Base-by-base conservation (phyloP, 2,888 invertebrate genomes). In the Imbricaverruca yamaguchii region DNA sequence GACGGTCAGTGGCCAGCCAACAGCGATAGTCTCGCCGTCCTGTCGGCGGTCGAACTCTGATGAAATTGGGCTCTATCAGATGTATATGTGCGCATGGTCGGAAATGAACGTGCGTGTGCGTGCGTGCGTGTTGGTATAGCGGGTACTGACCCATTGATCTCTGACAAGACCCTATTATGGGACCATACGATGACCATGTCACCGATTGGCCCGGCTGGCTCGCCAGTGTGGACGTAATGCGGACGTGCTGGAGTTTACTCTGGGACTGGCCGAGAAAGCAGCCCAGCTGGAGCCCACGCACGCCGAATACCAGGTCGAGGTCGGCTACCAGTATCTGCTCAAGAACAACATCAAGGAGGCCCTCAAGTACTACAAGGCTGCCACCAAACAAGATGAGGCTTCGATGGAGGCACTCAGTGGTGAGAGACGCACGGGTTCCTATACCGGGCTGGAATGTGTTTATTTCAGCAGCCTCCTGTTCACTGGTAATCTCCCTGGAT, bases 331-430 rank as follows among this genome's bases (percentile, higher is more conserved):
- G 85, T 91, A 92, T 84, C 88, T 94, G 57, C 87, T 95, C 80
- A 90, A 92, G 86, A 91, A 91, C 0, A 93, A 93, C 85, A 88
- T 90, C 23, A 92, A 92, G 85, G 96, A 97, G 84, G 94, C 96
- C 0, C 89, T 92, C 55, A 91, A 91, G 85, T 92, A 92, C 86
- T 95, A 93, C 86, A 92, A 92, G 85, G 92, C 91, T 80, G 94
- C 95, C 0, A 92, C 94, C 80, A 94, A 94, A 87, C 89, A 94
- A 21, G 94, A 97, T 85, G 94, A 94, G 84, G 92, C 82, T 21
- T 83, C 83, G 15, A 81, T 83, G 21, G 82, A 82, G 56, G 83
- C 83, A 15, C 81, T 83, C 18, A 83, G 81, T 53, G 82, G 83
- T 84, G 21, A 67, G 67, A 23, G 77, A 56, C 39, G 39, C 39